These are phyloP conservation scores for Megaustenia siamemsis DNA, from an alignment of 2,888 invertebrate genomes.

Conservation along the genomic window DNA sequence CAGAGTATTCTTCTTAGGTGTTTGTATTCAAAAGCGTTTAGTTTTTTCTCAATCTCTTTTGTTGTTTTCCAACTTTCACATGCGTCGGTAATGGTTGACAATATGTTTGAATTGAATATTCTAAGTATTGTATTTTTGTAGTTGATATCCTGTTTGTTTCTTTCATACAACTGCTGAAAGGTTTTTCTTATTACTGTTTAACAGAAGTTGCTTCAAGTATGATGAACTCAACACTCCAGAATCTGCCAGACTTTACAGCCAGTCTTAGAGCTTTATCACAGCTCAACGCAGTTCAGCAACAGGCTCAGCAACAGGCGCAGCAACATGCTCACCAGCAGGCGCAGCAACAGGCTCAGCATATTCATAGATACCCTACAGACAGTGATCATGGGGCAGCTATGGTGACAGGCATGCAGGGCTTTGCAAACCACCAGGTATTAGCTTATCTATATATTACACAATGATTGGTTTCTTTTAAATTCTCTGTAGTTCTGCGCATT, in stretches of 20 bases:
- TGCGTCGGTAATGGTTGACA: too few species aligned
- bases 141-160: too few species aligned
- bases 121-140: too few species aligned
- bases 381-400: slow-evolving; percentile 47
- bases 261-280: slow-evolving; percentile 44
- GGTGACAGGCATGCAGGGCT: slow-evolving; percentile 48
- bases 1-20: too few species aligned
- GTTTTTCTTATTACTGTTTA: background rate
- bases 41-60: too few species aligned
- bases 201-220: slow-evolving; percentile 47
- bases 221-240: slow-evolving; percentile 25
- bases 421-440: slow-evolving; percentile 30
- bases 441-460: too few species aligned
- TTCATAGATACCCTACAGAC: slow-evolving; percentile 22
- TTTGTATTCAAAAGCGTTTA: too few species aligned
- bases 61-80: too few species aligned
- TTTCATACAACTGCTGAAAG: too few species aligned
- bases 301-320: background rate
- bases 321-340: slow-evolving; percentile 24
- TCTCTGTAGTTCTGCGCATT: too few species aligned
- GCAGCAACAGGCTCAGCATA: slow-evolving; percentile 24
- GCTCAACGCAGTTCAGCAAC: slow-evolving; percentile 26
- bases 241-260: slow-evolving; percentile 38
- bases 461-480: too few species aligned
- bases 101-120: too few species aligned